These are phyloP conservation scores for Cynopterus brachyotis DNA, from an alignment of 2,113 vertebrate species.

Conservation along the genomic window DNA sequence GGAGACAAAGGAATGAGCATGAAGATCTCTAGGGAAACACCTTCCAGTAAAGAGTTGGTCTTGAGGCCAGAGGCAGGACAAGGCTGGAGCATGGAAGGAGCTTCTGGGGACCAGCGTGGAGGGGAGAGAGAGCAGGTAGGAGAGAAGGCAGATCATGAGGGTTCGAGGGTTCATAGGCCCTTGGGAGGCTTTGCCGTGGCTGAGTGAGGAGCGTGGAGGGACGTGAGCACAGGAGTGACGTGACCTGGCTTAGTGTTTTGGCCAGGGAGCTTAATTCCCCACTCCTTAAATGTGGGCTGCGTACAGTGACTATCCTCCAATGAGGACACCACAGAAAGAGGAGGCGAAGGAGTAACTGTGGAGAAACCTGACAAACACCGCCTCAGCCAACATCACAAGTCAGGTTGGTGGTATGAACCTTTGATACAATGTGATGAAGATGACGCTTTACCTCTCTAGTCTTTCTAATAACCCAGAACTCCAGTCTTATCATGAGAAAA, in stretches of 20 bases:
- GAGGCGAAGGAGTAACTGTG: background rate
- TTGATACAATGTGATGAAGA: background rate
- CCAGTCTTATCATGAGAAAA: background rate
- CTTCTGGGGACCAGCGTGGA: fast-evolving
- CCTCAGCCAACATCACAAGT: background rate
- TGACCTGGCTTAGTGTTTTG: background rate
- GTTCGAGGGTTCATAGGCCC: background rate
- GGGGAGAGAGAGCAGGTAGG: too few species aligned
- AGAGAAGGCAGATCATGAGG: too few species aligned
- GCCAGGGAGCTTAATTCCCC: background rate
- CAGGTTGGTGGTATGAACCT: fast-evolving
- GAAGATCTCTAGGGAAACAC: too few species aligned
- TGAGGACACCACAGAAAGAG: background rate
- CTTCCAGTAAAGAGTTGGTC: background rate
- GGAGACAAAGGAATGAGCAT: background rate
- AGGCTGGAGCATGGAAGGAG: background rate
- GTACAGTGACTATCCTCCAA: background rate
- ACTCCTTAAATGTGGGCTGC: background rate
- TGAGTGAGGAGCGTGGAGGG: background rate
- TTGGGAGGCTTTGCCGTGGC: background rate
- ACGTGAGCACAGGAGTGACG: background rate
- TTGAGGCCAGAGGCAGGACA: background rate
- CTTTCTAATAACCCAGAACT: background rate
- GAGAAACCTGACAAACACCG: background rate
- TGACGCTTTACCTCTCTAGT: background rate